Percentiles rank a stretch among this genome's conserved stretches.
Evolutionary conservation across 1,140 invertebrate species (phyloP).

Genomic region (Dendroctonus valens): DNA sequence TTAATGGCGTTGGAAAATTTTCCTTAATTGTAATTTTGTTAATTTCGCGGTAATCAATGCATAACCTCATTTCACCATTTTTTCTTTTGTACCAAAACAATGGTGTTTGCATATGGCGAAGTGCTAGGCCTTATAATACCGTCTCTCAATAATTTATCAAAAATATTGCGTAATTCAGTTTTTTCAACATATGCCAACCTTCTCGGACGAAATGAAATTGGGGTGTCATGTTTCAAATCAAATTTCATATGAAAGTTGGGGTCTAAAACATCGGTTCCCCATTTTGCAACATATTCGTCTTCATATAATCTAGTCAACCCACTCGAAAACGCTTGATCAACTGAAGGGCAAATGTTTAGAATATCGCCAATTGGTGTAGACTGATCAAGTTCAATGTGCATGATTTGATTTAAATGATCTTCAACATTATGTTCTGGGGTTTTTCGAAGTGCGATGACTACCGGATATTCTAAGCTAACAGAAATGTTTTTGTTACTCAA

Average conservation of each 20-base stretch:
- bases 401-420: too few relatives aligned
- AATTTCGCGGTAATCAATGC: constrained; percentile 47
- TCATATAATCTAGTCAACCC: too few relatives aligned
- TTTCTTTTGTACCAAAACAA: constrained; percentile 49
- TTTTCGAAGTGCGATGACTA: too few relatives aligned
- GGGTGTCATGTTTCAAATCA: constrained; percentile 11
- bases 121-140: constrained; percentile 46
- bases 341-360: too few relatives aligned
- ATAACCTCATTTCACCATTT: constrained; percentile 40
- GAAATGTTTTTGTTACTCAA: too few relatives aligned
- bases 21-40: constrained; percentile 45
- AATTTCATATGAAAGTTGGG: constrained; percentile 3
- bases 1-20: constrained; percentile 50
- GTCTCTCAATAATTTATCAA: constrained; percentile 38
- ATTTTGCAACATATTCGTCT: not conserved
- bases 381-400: too few relatives aligned
- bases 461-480: too few relatives aligned
- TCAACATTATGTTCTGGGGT: too few relatives aligned
- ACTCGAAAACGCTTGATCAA: too few relatives aligned
- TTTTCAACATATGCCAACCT: constrained; percentile 16
- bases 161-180: constrained; percentile 8
- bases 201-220: constrained; percentile 15
- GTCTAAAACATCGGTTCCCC: not conserved
- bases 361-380: too few relatives aligned
- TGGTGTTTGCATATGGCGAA: constrained; percentile 46